Percentiles rank a stretch among this genome's conserved stretches.
Conservation (phyloP, 2,888 invertebrate genomes). For the Heliconius ethilla region DNA sequence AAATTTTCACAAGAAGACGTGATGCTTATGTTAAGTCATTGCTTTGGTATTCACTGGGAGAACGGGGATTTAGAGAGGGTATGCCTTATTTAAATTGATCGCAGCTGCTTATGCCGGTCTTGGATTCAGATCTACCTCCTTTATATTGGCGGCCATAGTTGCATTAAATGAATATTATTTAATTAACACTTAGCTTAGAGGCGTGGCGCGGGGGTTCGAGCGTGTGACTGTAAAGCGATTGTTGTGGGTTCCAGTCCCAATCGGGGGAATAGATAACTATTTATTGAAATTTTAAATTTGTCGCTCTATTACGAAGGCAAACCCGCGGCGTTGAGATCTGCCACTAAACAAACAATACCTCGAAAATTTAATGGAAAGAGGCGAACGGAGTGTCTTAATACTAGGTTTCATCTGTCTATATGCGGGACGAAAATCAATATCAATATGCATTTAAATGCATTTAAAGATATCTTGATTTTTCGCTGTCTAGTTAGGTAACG, state of each 20-base stretch:
- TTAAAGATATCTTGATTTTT: not conserved
- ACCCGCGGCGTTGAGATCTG: too few species aligned
- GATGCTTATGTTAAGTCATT: conserved; percentile 3
- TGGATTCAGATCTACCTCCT: not conserved
- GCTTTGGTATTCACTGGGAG: not conserved
- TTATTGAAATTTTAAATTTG: too few species aligned
- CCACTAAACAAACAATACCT: too few species aligned
- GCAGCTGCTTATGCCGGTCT: conserved; percentile 2
- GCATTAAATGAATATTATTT: not conserved
- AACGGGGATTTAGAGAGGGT: not conserved
- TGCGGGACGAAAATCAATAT: too few species aligned
- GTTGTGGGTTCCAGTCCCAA: too few species aligned
- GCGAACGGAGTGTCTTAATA: too few species aligned
- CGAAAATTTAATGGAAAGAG: too few species aligned
- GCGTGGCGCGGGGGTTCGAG: not conserved
- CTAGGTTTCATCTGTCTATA: too few species aligned
- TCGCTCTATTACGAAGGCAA: too few species aligned
- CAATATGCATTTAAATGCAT: not conserved
- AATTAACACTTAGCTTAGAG: not conserved
- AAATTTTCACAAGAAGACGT: conserved; percentile 4
- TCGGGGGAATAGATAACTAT: too few species aligned
- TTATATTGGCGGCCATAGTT: not conserved
- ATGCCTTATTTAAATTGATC: conserved; percentile 19
- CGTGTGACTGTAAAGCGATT: not conserved
- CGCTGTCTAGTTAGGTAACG: too few species aligned